phyloP scores from a whole-genome alignment of 2,113 vertebrate species.

The Anguilla rostrata region DNA sequence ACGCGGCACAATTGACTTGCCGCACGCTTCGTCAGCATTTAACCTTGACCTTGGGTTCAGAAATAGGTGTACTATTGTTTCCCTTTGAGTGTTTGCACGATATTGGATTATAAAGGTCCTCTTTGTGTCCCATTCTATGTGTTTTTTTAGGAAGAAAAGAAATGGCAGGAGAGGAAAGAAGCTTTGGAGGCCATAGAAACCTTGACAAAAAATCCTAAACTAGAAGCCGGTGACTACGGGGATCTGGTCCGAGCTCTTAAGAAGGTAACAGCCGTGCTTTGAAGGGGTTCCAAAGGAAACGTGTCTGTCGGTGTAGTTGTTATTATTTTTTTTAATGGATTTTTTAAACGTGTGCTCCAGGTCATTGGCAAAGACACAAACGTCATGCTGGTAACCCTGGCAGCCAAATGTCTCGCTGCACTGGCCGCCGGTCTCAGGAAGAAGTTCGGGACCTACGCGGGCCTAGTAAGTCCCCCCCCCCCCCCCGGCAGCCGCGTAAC shows the following conservation, averaged over 20 bases:
- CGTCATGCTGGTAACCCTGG: slow-evolving; percentile 92
- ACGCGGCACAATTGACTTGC: too few relatives aligned
- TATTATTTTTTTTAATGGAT: slow-evolving; percentile 3
- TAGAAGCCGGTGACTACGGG: slow-evolving; percentile 92
- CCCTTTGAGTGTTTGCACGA: neutral
- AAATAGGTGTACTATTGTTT: neutral
- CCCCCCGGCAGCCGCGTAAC: too few relatives aligned
- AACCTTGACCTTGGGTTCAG: too few relatives aligned
- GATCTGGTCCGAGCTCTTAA: slow-evolving; percentile 92
- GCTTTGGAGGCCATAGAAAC: slow-evolving; percentile 87
- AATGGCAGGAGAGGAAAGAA: slow-evolving; percentile 98
- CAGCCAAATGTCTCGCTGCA: slow-evolving; percentile 91
- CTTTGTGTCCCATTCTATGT: neutral
- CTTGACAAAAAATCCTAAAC: slow-evolving; percentile 88
- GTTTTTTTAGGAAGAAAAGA: slow-evolving; percentile 88
- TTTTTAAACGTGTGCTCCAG: slow-evolving; percentile 56
- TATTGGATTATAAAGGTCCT: too few relatives aligned
- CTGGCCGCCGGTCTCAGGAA: slow-evolving; percentile 90
- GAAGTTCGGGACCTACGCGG: slow-evolving; percentile 95
- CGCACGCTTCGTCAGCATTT: too few relatives aligned
- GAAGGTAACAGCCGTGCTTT: slow-evolving; percentile 72
- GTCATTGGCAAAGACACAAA: slow-evolving; percentile 97
- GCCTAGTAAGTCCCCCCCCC: slow-evolving; percentile 76
- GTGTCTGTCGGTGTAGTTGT: neutral
- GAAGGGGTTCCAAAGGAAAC: too few relatives aligned